Conservation (phyloP, 2,797 vertebrate genomes). For the Eurystomus glaucurus region DNA sequence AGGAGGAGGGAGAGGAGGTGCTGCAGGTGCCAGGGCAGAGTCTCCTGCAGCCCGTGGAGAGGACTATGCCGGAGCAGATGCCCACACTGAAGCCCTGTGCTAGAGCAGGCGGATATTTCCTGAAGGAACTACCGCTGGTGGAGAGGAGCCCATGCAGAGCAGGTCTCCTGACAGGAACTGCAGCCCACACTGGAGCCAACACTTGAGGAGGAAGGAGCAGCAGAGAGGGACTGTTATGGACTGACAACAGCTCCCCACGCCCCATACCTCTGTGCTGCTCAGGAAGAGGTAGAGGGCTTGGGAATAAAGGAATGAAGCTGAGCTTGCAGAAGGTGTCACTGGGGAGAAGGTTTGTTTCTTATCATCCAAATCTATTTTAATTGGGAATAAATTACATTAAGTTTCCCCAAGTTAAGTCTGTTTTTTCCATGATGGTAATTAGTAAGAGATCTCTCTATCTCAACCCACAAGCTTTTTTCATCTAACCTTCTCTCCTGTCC, state of each 20-base stretch:
- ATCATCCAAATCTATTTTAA: not conserved
- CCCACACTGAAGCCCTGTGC: no score
- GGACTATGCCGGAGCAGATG: not conserved
- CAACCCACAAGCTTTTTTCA: not conserved
- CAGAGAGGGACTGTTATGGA: fast-evolving
- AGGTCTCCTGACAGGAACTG: not conserved
- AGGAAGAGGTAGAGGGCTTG: not conserved
- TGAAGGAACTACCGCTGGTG: fast-evolving
- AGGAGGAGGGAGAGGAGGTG: not conserved
- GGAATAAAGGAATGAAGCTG: not conserved
- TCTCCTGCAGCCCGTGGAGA: not conserved
- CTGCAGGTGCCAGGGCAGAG: not conserved
- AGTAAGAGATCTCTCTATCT: not conserved
- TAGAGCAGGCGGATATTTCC: not conserved
- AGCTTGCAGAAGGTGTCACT: fast-evolving
- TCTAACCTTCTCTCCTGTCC: not conserved
- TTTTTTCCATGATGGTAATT: not conserved
- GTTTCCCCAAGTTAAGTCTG: not conserved
- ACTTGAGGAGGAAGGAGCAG: not conserved
- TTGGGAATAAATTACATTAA: not conserved
- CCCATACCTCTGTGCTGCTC: fast-evolving
- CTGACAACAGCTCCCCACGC: not conserved
- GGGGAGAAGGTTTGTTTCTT: not conserved
- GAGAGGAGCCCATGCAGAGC: not conserved
- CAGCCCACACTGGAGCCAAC: not conserved